Percentiles rank a stretch among this genome's conserved stretches.
These are phyloP conservation scores for Aurelia sp. DNA, from an alignment of 30 jellyfish, hydroid and myxozoan genomes.

Conservation along the genomic window DNA sequence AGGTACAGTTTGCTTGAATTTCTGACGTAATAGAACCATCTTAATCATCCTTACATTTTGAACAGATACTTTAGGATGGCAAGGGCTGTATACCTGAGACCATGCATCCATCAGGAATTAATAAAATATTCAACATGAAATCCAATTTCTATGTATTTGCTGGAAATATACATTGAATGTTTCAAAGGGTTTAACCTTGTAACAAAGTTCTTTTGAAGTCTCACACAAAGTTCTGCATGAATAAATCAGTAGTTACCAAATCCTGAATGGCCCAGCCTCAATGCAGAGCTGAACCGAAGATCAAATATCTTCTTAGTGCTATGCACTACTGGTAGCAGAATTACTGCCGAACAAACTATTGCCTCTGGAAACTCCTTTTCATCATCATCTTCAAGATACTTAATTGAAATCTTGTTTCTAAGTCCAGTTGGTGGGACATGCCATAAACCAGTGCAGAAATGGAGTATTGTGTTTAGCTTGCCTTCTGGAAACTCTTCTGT, in stretches of 20 bases:
- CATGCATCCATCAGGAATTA: too few relatives aligned
- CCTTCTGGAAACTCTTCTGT: slow-evolving; percentile 37
- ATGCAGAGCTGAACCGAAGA: slow-evolving; percentile 8
- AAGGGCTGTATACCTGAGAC: too few relatives aligned
- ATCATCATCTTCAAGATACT: slow-evolving; percentile 21
- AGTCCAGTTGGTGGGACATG: slow-evolving; percentile 18
- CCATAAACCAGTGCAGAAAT: slow-evolving; percentile 39
- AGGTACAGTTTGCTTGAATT: too few relatives aligned
- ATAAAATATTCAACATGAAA: too few relatives aligned
- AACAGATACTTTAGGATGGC: too few relatives aligned
- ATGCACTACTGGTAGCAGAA: slow-evolving; percentile 31
- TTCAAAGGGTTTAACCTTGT: too few relatives aligned
- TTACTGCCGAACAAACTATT: slow-evolving; percentile 19
- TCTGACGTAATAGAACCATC: too few relatives aligned
- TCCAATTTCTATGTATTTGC: too few relatives aligned
- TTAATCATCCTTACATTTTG: too few relatives aligned
- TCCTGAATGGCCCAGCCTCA: slow-evolving; percentile 31
- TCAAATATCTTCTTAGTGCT: slow-evolving; percentile 15
- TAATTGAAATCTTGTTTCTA: background rate
- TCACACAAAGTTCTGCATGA: too few relatives aligned
- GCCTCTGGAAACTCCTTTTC: slow-evolving; percentile 33
- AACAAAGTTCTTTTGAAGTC: too few relatives aligned
- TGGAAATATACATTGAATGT: too few relatives aligned
- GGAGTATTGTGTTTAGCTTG: slow-evolving; percentile 26
- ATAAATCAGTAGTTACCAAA: background rate